These are phyloP conservation scores for Syrista parreyssii DNA, from an alignment of 2,888 invertebrate species.

Conservation along the genomic window DNA sequence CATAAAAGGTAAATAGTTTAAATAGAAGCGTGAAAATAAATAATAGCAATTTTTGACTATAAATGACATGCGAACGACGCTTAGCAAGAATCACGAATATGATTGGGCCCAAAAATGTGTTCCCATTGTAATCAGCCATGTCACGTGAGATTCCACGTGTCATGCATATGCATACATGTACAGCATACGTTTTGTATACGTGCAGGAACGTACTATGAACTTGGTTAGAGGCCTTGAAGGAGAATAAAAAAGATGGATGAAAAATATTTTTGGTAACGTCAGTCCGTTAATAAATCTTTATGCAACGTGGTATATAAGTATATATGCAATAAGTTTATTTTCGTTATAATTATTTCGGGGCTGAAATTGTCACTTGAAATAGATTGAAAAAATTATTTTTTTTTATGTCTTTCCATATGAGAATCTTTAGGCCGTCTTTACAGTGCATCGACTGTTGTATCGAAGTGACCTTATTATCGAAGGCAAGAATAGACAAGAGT, in stretches of 20 bases:
- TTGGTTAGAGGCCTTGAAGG: neutral
- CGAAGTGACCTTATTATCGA: neutral
- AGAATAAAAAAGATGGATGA: neutral
- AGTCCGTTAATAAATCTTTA: too few relatives aligned
- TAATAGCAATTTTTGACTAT: neutral
- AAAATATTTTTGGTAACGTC: neutral
- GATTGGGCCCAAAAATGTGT: neutral
- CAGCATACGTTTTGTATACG: neutral
- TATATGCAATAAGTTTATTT: neutral
- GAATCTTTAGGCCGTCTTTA: neutral
- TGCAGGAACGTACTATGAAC: neutral
- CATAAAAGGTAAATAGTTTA: neutral
- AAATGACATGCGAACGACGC: neutral
- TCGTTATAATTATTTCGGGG: neutral
- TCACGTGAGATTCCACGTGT: neutral
- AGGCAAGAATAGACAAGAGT: neutral
- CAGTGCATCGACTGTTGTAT: neutral
- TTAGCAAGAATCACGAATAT: neutral
- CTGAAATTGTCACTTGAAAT: neutral
- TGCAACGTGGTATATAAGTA: neutral
- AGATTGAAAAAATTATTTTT: neutral
- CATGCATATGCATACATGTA: neutral
- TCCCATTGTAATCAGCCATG: neutral
- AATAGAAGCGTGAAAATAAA: neutral
- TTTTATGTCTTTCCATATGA: neutral